Percentiles rank a stretch among this genome's conserved stretches.
Evolutionary conservation across 2,888 invertebrate species (phyloP).

Genomic region (Microdon myrmicae): DNA sequence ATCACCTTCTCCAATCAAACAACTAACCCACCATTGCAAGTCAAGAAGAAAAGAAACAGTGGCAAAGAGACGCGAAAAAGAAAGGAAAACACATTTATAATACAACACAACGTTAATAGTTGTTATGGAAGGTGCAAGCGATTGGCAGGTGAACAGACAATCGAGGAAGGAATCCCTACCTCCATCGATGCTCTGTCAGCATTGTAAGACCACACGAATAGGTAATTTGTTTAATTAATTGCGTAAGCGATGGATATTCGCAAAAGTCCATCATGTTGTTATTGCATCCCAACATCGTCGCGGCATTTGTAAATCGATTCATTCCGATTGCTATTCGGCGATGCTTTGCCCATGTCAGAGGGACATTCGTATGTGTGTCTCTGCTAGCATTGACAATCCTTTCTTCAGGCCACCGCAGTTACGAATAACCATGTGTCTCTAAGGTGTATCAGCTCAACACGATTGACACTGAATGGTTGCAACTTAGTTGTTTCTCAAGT

Average conservation of each 20-base stretch:
- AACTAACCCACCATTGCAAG: constrained; percentile 26
- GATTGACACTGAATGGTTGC: constrained; percentile 37
- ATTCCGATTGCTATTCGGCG: constrained; percentile 43
- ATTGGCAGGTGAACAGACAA: constrained; percentile 45
- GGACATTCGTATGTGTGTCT: constrained; percentile 28
- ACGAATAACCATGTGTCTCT: constrained; percentile 25
- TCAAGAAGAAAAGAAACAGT: constrained; percentile 9
- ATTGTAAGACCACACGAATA: constrained; percentile 33
- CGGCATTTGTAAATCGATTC: constrained; percentile 53
- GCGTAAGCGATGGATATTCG: constrained; percentile 52
- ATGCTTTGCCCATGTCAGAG: constrained; percentile 47
- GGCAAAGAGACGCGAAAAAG: constrained; percentile 14
- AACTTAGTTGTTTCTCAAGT: constrained; percentile 24
- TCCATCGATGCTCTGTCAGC: constrained; percentile 29
- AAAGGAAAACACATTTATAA: constrained; percentile 16
- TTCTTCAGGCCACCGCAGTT: constrained; percentile 20
- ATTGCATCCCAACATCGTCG: constrained; percentile 16
- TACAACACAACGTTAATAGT: constrained; percentile 23
- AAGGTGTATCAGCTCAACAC: constrained; percentile 39
- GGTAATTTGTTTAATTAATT: constrained; percentile 57
- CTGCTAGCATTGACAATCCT: constrained; percentile 32
- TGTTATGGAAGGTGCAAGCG: constrained; percentile 36
- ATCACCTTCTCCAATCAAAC: constrained; percentile 19
- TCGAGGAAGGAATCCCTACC: constrained; percentile 15
- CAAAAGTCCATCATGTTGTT: constrained; percentile 18